Percentiles rank a stretch among this genome's conserved stretches.
phyloP scores from a whole-genome alignment of 2,797 vertebrate species.

The Lithobates sylvaticus region DNA sequence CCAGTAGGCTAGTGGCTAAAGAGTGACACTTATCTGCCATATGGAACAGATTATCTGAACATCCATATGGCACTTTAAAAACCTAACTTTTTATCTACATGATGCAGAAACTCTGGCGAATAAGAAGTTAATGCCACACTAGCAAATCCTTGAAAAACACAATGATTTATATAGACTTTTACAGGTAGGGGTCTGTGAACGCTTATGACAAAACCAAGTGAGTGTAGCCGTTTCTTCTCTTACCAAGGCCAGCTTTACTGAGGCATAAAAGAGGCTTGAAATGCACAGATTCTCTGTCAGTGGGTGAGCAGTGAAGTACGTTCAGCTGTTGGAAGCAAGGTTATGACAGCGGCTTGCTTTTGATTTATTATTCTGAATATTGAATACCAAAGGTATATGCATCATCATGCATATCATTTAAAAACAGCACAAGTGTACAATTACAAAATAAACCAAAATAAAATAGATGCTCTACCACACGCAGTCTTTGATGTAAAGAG shows the following conservation, averaged over 20 bases:
- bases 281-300: conserved; percentile 51
- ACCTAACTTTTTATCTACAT: background rate
- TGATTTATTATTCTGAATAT: conserved; percentile 59
- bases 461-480: background rate
- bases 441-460: conserved; percentile 15
- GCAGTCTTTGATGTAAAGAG: background rate
- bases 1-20: too few relatives aligned
- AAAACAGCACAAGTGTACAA: conserved; percentile 31
- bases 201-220: conserved; percentile 36
- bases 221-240: conserved; percentile 27
- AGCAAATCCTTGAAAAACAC: conserved; percentile 20
- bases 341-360: conserved; percentile 35
- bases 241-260: conserved; percentile 54
- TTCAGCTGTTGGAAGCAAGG: conserved; percentile 42
- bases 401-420: conserved; percentile 53
- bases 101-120: background rate
- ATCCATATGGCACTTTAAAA: background rate
- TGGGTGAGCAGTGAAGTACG: conserved; percentile 46
- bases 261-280: conserved; percentile 47
- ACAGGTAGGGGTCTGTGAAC: conserved; percentile 8
- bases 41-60: background rate
- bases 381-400: conserved; percentile 29
- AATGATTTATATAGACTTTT: conserved; percentile 34
- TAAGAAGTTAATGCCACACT: background rate
- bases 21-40: background rate